phyloP scores from a whole-genome alignment of 1,140 invertebrate species.

The Scylla paramamosain region DNA sequence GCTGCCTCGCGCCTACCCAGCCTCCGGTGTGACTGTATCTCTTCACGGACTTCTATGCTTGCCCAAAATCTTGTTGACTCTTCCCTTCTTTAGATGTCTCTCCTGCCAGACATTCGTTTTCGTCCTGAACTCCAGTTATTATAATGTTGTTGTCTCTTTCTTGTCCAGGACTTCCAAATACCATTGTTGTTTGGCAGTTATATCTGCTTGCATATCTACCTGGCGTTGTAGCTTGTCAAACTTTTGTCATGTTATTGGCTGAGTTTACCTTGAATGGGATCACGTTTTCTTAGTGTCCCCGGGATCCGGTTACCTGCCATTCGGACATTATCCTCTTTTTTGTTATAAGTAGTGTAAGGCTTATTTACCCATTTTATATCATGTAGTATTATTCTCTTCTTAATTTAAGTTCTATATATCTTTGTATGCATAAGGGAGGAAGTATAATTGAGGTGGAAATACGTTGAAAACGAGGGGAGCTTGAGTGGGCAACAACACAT shows the following conservation, averaged over 20 bases:
- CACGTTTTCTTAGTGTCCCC: no score
- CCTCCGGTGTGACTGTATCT: neutral
- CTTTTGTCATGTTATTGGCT: neutral
- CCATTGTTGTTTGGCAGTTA: neutral
- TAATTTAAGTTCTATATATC: no score
- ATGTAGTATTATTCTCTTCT: no score
- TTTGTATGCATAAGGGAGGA: no score
- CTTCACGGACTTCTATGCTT: neutral
- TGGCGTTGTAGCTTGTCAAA: neutral
- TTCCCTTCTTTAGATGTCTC: neutral
- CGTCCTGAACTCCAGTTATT: conserved; percentile 25
- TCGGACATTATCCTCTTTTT: no score
- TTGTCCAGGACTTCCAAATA: neutral
- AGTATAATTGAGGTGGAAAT: no score
- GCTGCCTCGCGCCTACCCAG: neutral
- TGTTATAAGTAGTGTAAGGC: no score
- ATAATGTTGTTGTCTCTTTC: neutral
- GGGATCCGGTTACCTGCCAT: no score
- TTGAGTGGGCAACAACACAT: no score
- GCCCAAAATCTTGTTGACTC: neutral
- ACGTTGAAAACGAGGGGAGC: no score
- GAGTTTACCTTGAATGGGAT: no score
- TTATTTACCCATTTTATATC: no score
- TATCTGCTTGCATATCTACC: neutral
- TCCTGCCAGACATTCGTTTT: neutral